Conservation (phyloP, 2,113 vertebrate species). For the Podarcis muralis region DNA sequence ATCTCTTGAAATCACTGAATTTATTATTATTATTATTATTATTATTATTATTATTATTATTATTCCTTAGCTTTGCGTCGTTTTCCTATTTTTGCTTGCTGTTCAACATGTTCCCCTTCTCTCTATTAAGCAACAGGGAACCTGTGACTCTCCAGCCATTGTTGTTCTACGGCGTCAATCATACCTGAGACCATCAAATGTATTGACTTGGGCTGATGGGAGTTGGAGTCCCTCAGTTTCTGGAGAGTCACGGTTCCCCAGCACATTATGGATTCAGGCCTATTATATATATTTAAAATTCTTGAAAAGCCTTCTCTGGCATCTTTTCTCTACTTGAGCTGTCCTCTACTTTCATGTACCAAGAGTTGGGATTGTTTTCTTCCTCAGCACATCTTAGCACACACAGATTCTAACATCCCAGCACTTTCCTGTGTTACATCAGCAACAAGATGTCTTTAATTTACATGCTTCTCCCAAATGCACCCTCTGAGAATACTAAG, state of each 20-base stretch:
- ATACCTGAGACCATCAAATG: no score
- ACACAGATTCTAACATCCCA: conserved; percentile 14
- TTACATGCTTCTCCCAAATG: background rate
- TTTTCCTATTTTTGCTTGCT: no score
- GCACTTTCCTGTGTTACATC: background rate
- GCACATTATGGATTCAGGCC: background rate
- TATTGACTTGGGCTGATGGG: no score
- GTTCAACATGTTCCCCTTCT: no score
- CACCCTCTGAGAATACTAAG: background rate
- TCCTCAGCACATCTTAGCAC: background rate
- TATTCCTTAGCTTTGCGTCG: no score
- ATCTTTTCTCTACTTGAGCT: background rate
- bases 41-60: no score
- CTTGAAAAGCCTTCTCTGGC: background rate
- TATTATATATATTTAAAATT: background rate
- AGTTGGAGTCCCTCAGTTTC: background rate
- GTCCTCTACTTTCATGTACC: background rate
- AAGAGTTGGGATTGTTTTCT: background rate
- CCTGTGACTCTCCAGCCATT: no score
- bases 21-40: no score
- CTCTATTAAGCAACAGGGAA: no score
- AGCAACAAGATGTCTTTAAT: background rate
- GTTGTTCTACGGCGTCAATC: no score
- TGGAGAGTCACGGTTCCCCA: no score
- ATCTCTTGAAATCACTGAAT: no score